Evolutionary conservation across 1,140 invertebrate species (phyloP), one percentile per base, ranked within the genome.

Genomic region (Patella vulgata): DNA sequence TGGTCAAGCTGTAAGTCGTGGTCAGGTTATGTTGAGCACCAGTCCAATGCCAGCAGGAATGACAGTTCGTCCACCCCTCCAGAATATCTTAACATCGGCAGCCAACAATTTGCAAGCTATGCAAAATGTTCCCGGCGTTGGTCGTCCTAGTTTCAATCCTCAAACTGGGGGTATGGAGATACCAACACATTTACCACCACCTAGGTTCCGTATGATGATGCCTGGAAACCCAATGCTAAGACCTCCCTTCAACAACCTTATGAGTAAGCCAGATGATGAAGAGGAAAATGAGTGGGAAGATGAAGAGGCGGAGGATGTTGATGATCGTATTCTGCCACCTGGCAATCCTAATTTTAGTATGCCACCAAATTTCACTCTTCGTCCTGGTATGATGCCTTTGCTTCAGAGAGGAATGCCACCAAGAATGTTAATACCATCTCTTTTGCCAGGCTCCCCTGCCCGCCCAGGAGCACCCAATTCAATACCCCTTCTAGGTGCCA

Each of bases 361-460:
- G 6, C 6, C 27, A 48, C 40, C 63, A 27, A 44, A 31, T 27
- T 54, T 55, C 40, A 28, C 63, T 43, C 43, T 57, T 8, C 17
- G 50, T 8, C 51, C 25, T 42, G 60, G 40, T 52, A 63, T 58
- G 47, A 28, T 58, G 44, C 66, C 59, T 33, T n/a, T 60, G 47
- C 50, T 31, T 47, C 56, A 55, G 30, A n/a, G 19, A 14, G 17
- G 33, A 9, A 43, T 17, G 9, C 14, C 56, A 11, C 48, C 43
- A 19, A 25, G 42, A 39, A 28, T 30, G 14, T 27, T 59, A 23
- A 30, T 59, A 19, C 51, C 58, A 21, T 44, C 47, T 25, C 11
- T 21, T n/a, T 17, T 40, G 12, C 28, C 33, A 36, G 52, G 52
- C 9, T 21, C 52, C 17, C 21, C 57, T 31, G 21, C 30, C 14